Evolutionary conservation across 2,888 invertebrate species (phyloP), one percentile per base, ranked within the genome.

Genomic region (Ennomos erosarius): DNA sequence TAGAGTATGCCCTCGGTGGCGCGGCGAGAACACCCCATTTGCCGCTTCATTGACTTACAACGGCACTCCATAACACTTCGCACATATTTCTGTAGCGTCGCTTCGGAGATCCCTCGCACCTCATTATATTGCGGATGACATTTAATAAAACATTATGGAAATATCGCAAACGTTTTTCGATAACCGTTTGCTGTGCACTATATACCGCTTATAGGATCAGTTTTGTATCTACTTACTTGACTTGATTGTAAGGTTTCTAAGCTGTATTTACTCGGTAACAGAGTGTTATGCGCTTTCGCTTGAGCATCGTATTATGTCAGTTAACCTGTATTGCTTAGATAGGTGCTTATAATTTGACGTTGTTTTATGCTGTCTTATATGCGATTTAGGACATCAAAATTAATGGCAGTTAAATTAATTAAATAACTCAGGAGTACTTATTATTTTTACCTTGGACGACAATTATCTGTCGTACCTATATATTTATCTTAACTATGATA

Each of bases 11-110:
- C 87, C 86, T 84, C 86, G 80, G 80, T 79, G 79, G 74, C 78
- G 82, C 82, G 79, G 74, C 83, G 84, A 83, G 89, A 88, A 86
- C 87, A 90, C 90, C 91, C 92, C 87, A 92, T 92, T 92, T 91
- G 79, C 88, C 90, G 90, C 90, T 86, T 91, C 92, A 92, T 92
- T 91, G 92, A 92, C 92, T 92, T 91, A 92, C 92, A 91, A 91
- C 90, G 90, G 86, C 88, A 87, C 89, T 90, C 88, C 79, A 91
- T 91, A 90, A 90, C 88, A 90, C 90, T 91, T 90, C 85, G 86
- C 91, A 91, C 92, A 92, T 92, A 92, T 92, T 91, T 91, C 88
- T 90, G 90, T 90, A 85, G 87, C 88, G 84, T 84, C 83, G 82
- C 87, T 82, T 74, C 82, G 70, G 85, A 84, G 84, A 86, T 85